Conservation (phyloP, 1,140 invertebrate species). For the Helicoverpa armigera region DNA sequence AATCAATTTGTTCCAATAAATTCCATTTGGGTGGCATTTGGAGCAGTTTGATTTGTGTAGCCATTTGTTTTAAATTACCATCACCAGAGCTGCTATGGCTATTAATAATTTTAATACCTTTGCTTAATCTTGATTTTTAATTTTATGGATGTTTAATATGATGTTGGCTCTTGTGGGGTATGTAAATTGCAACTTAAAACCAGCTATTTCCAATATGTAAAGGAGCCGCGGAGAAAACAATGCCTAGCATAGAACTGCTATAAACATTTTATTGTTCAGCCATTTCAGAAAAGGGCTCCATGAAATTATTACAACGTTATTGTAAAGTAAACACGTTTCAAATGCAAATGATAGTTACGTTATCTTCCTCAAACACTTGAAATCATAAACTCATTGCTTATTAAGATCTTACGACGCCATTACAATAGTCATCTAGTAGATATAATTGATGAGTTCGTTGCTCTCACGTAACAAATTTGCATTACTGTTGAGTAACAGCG, state of each 20-base stretch:
- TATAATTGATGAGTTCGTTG: slow-evolving; percentile 49
- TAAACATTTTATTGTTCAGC: too few relatives aligned
- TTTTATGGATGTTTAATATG: slow-evolving; percentile 20
- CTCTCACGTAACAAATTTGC: slow-evolving; percentile 51
- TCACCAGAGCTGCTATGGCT: slow-evolving; percentile 6
- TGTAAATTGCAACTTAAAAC: background rate
- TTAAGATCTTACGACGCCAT: slow-evolving; percentile 38
- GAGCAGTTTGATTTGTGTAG: slow-evolving; percentile 44
- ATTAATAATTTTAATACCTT: slow-evolving; percentile 34
- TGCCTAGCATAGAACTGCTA: too few relatives aligned
- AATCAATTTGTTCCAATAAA: slow-evolving; percentile 52
- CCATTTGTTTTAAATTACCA: slow-evolving; percentile 47
- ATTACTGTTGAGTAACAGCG: slow-evolving; percentile 53
- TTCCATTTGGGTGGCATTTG: slow-evolving; percentile 42
- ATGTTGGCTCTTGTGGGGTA: background rate
- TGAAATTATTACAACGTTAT: background rate
- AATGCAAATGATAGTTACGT: slow-evolving; percentile 2
- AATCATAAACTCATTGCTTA: slow-evolving; percentile 17
- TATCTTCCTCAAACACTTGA: slow-evolving; percentile 20
- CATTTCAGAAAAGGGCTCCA: background rate
- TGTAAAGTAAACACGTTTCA: background rate
- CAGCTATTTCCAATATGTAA: background rate
- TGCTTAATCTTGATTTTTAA: slow-evolving; percentile 28
- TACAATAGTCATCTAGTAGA: slow-evolving; percentile 32
- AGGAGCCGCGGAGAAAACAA: background rate